Evolutionary conservation across 2,113 vertebrate genomes (phyloP), one percentile per base, ranked within the genome.

Genomic region (Notiomystis cincta): DNA sequence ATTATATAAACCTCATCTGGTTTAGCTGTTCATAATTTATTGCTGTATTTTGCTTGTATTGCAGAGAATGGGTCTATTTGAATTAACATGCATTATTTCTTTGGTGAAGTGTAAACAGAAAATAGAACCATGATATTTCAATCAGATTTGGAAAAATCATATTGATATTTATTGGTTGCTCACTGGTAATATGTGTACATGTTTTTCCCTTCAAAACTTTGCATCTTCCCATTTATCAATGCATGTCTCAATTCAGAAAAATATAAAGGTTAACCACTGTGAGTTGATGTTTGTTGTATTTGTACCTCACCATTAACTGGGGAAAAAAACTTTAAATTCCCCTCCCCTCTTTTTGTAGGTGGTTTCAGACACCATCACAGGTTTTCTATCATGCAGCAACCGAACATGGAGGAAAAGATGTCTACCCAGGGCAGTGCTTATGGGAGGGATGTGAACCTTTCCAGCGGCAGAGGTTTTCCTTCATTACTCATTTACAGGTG

Each of bases 401-500:
- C 27, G 98, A 98, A 93, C 99, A 99, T 24, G 99, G 99, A 71
- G 98, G 98, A 31, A 99, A 99, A 96, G 99, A 99, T 35, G 97
- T 97, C 16, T 99, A 99, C 54, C 99, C 98, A 47, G 99, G 99
- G 56, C 99, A 99, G 61, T 99, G 99, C 98, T 98, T 98, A 40
- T 99, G 99, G 99, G 99, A 99, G 89, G 99, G 99, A 47, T 99
- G 99, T 95, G 99, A 99, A 97, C 99, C 99, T 88, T 99, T 99
- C 92, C 98, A 99, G 81, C 97, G 99, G 42, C 99, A 99, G 97
- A 99, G 99, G 98, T 98, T 99, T 96, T 99, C 99, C 85, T 99
- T 99, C 97, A 99, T 99, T 92, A 99, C 99, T 33, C 99, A 99
- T 96, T 97, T 99, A 97, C 99, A 99, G 99, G 99, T 98, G 97